phyloP scores from a whole-genome alignment of 2,888 invertebrate species.

The Diarsia dahlii region DNA sequence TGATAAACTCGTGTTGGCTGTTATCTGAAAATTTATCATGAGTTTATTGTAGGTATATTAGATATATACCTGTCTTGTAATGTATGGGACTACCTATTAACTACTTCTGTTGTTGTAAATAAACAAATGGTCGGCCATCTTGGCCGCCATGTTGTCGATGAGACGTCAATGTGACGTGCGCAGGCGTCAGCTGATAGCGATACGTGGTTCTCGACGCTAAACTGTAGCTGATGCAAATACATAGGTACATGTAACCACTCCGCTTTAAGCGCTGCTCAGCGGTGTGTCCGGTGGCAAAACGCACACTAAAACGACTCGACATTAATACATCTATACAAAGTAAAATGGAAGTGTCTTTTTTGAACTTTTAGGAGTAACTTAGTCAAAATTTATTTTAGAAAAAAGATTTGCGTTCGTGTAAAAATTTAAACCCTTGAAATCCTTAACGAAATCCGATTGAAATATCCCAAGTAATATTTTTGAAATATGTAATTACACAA shows the following conservation, averaged over 20 bases:
- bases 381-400: too few relatives aligned
- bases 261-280: constrained; percentile 30
- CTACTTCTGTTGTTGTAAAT: constrained; percentile 81
- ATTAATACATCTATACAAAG: neutral
- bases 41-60: constrained; percentile 25
- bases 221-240: constrained; percentile 53
- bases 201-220: constrained; percentile 68
- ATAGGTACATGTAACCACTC: constrained; percentile 16
- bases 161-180: constrained; percentile 82
- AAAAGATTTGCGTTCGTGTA: neutral
- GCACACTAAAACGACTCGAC: constrained; percentile 3
- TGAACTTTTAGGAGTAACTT: too few relatives aligned
- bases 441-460: neutral
- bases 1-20: constrained; percentile 36
- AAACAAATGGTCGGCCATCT: constrained; percentile 83
- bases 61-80: constrained; percentile 53
- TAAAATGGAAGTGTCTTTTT: too few relatives aligned
- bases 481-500: neutral
- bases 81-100: constrained; percentile 42
- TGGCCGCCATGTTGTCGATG: constrained; percentile 82
- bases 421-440: neutral
- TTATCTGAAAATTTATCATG: constrained; percentile 32
- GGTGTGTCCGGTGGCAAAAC: constrained; percentile 30
- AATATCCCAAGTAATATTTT: neutral
- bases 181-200: constrained; percentile 80